Evolutionary conservation across 1,140 invertebrate genomes (phyloP), one percentile per base, ranked within the genome.

Genomic region (Pogonus chalceus): DNA sequence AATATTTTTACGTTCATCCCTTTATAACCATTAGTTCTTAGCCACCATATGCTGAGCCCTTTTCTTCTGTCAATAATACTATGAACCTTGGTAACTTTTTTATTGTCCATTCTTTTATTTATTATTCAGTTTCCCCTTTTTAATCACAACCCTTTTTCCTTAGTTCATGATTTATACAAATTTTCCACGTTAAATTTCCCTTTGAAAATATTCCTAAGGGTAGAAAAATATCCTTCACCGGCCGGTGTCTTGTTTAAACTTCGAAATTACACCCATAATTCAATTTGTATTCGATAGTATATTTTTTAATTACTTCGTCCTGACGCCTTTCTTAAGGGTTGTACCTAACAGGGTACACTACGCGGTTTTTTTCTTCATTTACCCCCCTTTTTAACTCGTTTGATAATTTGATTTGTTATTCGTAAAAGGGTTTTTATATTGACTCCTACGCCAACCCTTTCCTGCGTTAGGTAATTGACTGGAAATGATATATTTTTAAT

Each of bases 401-500:
- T 12, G 18, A 43, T 43, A 43, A 43, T 43, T 43, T 43, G 37
- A 43, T 43, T 43, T 43, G 37, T 43, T 43, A 43, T 43, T 43
- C 37, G 3, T 43, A 16, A 43, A 43, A 43, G 37, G 18, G 37
- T 18, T 43, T 43, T 43, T 43, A 43, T 43, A 43, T 43, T 43
- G 37, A 43, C 37, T 43, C 18, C n/a, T 4, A 43, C 37, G 37
- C 37, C 18, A 43, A 43, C 37, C 37, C 37, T 43, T 31, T 12
- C 7, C 37, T 18, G 18, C 7, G 18, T 16, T 18, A 18, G 37
- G 37, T 43, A 43, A 43, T 43, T 43, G 37, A 43, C 37, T 43
- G 37, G 37, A 43, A 43, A 18, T 43, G 37, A 43, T 43, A 43
- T 43, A 43, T 43, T 43, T 43, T 43, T 43, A 43, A 43, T 43